A percentile compares a stretch with the other conserved stretches of the same genome.
Evolutionary conservation across 2,888 invertebrate genomes (phyloP).

Genomic region (Dynastes grantii): DNA sequence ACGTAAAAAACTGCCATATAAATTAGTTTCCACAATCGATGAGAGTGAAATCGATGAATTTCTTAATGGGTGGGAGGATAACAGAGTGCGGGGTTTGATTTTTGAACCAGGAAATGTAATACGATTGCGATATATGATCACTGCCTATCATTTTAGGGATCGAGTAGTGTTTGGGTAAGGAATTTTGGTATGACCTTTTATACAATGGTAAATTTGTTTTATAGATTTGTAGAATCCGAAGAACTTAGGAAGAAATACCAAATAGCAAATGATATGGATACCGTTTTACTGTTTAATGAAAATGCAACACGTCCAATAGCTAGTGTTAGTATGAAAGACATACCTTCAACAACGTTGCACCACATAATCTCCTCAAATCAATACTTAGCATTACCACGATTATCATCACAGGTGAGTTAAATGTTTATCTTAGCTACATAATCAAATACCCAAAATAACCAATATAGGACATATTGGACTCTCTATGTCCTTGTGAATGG

Average conservation of each 20-base stretch:
- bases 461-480: slow-evolving; percentile 80
- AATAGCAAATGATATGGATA: slow-evolving; percentile 82
- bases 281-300: slow-evolving; percentile 92
- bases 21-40: slow-evolving; percentile 80
- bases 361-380: slow-evolving; percentile 93
- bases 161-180: slow-evolving; percentile 89
- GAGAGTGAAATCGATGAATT: slow-evolving; percentile 84
- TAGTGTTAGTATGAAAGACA: slow-evolving; percentile 90
- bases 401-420: slow-evolving; percentile 87
- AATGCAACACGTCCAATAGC: slow-evolving; percentile 86
- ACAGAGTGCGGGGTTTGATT: slow-evolving; percentile 90
- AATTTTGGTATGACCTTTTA: slow-evolving; percentile 51
- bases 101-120: slow-evolving; percentile 86
- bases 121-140: slow-evolving; percentile 88
- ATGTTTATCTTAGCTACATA: no score
- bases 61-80: slow-evolving; percentile 92
- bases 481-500: slow-evolving; percentile 92
- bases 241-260: slow-evolving; percentile 80
- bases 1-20: slow-evolving; percentile 89
- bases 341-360: slow-evolving; percentile 89
- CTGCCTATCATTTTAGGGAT: slow-evolving; percentile 90
- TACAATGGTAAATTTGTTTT: background rate
- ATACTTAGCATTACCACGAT: slow-evolving; percentile 88
- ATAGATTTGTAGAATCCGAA: slow-evolving; percentile 81
- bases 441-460: background rate